Percentiles rank a stretch among this genome's conserved stretches.
phyloP scores from a whole-genome alignment of 2,113 vertebrate genomes.

The Barbus barbus region DNA sequence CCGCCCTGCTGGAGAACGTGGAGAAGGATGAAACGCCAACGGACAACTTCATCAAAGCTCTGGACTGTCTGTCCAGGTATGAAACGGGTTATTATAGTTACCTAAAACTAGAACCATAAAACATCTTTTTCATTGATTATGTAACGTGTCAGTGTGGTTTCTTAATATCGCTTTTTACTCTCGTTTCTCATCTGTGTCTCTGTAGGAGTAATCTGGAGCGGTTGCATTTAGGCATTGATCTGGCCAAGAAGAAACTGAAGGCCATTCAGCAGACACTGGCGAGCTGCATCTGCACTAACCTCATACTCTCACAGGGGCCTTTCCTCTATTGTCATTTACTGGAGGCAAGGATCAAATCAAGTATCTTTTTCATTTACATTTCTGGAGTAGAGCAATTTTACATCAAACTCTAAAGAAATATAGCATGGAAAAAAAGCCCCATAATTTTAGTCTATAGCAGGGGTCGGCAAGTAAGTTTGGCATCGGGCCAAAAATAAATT shows the following conservation, averaged over 20 bases:
- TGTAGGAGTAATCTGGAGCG: slow-evolving; percentile 87
- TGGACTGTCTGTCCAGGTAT: slow-evolving; percentile 94
- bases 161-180: no score
- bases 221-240: slow-evolving; percentile 85
- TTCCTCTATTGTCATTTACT: slow-evolving; percentile 96
- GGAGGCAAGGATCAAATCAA: slow-evolving; percentile 78
- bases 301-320: slow-evolving; percentile 93
- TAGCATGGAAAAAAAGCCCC: no score
- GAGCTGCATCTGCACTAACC: slow-evolving; percentile 96
- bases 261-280: slow-evolving; percentile 94
- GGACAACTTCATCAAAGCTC: slow-evolving; percentile 91
- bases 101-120: background rate
- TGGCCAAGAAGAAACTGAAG: slow-evolving; percentile 90
- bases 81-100: background rate
- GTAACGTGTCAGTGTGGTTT: background rate
- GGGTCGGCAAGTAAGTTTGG: no score
- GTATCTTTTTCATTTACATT: background rate
- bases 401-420: no score
- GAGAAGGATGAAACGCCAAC: slow-evolving; percentile 80
- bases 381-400: background rate
- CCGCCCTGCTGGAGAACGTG: slow-evolving; percentile 86
- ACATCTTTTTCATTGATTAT: background rate
- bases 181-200: background rate
- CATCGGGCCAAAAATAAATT: no score
- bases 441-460: no score